These are phyloP conservation scores for Drosophila histrio DNA, from an alignment of 2,888 invertebrate genomes.

Conservation along the genomic window DNA sequence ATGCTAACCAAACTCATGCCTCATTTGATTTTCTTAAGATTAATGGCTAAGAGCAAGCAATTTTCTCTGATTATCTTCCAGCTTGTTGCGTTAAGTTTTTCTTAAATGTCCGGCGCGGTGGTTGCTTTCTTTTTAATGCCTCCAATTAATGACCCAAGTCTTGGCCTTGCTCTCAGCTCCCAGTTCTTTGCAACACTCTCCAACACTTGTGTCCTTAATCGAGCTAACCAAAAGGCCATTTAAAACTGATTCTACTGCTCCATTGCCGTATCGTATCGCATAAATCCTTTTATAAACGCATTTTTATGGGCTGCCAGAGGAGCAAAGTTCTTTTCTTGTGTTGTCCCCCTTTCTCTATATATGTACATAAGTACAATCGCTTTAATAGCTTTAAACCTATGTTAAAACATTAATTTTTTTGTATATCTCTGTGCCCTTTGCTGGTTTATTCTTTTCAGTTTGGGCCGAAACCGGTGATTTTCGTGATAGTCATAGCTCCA, in stretches of 20 bases:
- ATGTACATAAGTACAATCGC: too few relatives aligned
- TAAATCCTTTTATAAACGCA: constrained; percentile 83
- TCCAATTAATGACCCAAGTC: constrained; percentile 53
- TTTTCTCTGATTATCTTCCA: neutral
- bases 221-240: constrained; percentile 76
- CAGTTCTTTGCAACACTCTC: constrained; percentile 10
- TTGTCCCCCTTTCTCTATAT: neutral
- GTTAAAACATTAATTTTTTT: constrained; percentile 81
- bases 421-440: constrained; percentile 64
- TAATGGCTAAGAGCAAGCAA: constrained; percentile 34
- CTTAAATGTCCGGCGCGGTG: constrained; percentile 13
- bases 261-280: constrained; percentile 37
- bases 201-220: constrained; percentile 61
- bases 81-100: constrained; percentile 26
- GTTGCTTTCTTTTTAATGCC: constrained; percentile 23
- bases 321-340: neutral
- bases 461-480: constrained; percentile 96
- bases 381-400: constrained; percentile 44
- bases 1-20: constrained; percentile 29
- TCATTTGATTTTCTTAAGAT: constrained; percentile 51
- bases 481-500: constrained; percentile 91
- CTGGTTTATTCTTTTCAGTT: constrained; percentile 87
- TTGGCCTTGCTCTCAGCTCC: constrained; percentile 21
- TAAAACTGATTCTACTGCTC: constrained; percentile 36
- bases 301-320: constrained; percentile 70